Evolutionary conservation across 2,113 vertebrate species (phyloP).

Genomic region (Puffinus mauretanicus): DNA sequence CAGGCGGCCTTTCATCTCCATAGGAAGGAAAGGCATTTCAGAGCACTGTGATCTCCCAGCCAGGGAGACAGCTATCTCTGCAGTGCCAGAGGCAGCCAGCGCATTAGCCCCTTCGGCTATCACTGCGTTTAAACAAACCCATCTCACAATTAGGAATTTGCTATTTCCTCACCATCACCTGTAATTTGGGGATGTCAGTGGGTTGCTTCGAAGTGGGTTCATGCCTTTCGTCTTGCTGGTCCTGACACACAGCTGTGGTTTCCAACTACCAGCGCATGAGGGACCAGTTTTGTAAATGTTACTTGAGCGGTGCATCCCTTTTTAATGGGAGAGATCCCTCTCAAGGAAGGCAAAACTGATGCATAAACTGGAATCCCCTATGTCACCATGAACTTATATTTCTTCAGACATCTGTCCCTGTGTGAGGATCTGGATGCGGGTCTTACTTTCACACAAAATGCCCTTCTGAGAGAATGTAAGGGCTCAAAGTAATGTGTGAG

Average conservation of each 20-base stretch:
- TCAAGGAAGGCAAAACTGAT: neutral
- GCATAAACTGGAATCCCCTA: neutral
- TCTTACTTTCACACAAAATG: neutral
- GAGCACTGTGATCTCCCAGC: slow-evolving; percentile 21
- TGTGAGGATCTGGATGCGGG: neutral
- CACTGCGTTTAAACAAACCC: neutral
- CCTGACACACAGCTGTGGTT: neutral
- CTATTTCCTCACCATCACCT: neutral
- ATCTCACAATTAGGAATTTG: neutral
- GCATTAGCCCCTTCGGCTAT: neutral
- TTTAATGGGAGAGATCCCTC: neutral
- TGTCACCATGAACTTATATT: neutral
- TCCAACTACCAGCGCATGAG: neutral
- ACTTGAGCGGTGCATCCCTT: neutral
- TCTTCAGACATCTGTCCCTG: neutral
- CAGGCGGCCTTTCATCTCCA: slow-evolving; percentile 31
- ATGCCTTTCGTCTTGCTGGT: neutral
- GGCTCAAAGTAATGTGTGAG: neutral
- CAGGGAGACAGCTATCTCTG: neutral
- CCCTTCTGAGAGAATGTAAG: neutral
- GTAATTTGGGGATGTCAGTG: neutral
- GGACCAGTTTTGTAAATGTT: neutral
- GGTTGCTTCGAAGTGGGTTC: neutral
- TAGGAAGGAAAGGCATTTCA: slow-evolving; percentile 6
- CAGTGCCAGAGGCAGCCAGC: neutral